Percentiles rank a stretch among this genome's conserved stretches.
Conservation (phyloP, 2,113 vertebrate species). For the Willisornis vidua region DNA sequence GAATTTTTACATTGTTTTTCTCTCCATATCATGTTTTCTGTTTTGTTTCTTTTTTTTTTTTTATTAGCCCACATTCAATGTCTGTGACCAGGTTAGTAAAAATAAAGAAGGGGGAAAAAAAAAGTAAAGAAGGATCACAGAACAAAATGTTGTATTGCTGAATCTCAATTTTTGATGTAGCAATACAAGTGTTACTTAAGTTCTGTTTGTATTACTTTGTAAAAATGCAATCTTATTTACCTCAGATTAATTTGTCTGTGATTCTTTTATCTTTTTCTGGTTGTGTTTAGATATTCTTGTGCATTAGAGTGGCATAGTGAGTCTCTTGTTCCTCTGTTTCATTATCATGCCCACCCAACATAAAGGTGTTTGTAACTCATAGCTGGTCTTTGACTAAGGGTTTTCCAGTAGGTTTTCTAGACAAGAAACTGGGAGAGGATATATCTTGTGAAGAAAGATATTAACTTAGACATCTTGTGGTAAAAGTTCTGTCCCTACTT, state of each 20-base stretch:
- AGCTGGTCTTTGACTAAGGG: not conserved
- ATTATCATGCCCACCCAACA: conserved; percentile 49
- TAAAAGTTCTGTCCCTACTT: not conserved
- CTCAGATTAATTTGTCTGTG: conserved; percentile 74
- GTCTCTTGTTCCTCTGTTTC: conserved; percentile 70
- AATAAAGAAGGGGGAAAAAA: conserved; percentile 60
- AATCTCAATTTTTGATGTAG: conserved; percentile 38
- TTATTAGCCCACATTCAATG: conserved; percentile 99
- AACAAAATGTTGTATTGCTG: conserved; percentile 74
- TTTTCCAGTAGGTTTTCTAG: not conserved
- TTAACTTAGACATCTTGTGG: not conserved
- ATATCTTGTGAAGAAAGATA: not conserved
- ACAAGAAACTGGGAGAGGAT: not conserved
- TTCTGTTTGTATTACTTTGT: conserved; percentile 51
- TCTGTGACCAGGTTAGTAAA: conserved; percentile 99
- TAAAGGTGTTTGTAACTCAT: conserved; percentile 70
- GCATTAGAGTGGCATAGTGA: conserved; percentile 64
- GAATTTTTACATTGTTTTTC: conserved; percentile 83
- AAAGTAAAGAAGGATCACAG: conserved; percentile 80
- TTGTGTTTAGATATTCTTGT: conserved; percentile 75
- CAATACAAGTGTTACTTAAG: conserved; percentile 38
- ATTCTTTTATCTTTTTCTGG: conserved; percentile 77
- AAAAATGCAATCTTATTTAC: conserved; percentile 10
- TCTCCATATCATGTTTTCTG: conserved; percentile 94
- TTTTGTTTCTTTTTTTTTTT: conserved; percentile 85